Conservation (phyloP, 2,888 invertebrate species). For the Xestia c-nigrum region DNA sequence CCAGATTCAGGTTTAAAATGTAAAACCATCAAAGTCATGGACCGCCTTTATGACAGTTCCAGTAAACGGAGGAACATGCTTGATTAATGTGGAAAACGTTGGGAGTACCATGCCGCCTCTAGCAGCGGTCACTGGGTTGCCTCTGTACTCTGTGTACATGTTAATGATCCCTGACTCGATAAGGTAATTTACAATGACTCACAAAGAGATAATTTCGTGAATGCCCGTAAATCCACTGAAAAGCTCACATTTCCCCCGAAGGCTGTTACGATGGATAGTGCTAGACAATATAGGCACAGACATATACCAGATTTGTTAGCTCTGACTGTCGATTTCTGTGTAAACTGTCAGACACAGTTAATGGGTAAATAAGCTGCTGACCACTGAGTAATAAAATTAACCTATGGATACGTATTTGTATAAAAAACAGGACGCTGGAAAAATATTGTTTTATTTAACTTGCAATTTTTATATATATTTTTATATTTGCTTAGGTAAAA, state of each 20-base stretch:
- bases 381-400: neutral
- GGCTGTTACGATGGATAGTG: neutral
- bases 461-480: no score
- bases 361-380: neutral
- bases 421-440: neutral
- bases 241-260: constrained; percentile 1
- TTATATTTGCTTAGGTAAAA: no score
- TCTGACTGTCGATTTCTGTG: neutral
- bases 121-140: neutral
- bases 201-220: constrained; percentile 11
- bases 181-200: constrained; percentile 18
- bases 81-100: neutral
- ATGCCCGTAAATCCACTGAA: constrained; percentile 13
- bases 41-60: neutral
- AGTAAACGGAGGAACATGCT: neutral
- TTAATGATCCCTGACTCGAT: constrained; percentile 9
- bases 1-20: neutral
- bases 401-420: neutral
- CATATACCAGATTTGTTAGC: neutral
- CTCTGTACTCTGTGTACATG: neutral
- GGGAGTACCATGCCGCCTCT: neutral
- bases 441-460: neutral
- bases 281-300: neutral
- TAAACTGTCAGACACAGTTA: neutral
- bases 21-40: no score